Evolutionary conservation across 2,888 invertebrate genomes (phyloP).

Genomic region (Oegoconia quadripuncta): DNA sequence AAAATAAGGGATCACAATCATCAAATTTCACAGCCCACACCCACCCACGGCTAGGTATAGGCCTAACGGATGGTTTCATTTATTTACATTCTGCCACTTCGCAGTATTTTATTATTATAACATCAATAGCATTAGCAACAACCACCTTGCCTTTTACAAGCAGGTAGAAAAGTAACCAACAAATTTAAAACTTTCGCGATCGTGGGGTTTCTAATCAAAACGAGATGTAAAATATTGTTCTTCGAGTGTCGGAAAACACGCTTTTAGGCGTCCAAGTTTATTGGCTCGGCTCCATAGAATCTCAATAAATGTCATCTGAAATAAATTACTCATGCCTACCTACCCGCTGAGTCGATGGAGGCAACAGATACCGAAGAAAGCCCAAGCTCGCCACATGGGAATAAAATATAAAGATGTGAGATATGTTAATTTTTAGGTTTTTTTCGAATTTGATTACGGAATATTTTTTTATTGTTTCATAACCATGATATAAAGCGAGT

Average conservation of each 20-base stretch:
- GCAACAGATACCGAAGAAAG: conserved; percentile 32
- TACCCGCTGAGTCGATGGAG: conserved; percentile 31
- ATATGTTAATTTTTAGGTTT: conserved; percentile 58
- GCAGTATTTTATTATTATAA: too few relatives aligned
- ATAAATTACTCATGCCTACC: conserved; percentile 56
- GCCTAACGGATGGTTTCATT: too few relatives aligned
- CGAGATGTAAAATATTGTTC: conserved; percentile 35
- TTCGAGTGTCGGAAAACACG: conserved; percentile 38
- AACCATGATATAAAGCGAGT: conserved; percentile 20
- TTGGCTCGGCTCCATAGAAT: conserved; percentile 53
- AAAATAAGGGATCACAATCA: too few relatives aligned
- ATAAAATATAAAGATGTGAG: conserved; percentile 43
- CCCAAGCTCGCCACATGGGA: conserved; percentile 23
- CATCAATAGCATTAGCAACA: too few relatives aligned
- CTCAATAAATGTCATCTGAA: conserved; percentile 65
- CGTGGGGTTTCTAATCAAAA: conserved; percentile 28
- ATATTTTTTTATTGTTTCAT: conserved; percentile 38
- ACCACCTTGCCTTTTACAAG: conserved; percentile 23
- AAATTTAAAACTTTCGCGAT: conserved; percentile 37
- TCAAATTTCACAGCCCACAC: too few relatives aligned
- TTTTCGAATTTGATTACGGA: conserved; percentile 28
- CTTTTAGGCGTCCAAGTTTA: conserved; percentile 52
- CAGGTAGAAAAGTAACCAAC: conserved; percentile 24
- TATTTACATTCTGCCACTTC: too few relatives aligned
- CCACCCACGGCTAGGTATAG: too few relatives aligned